Base-by-base conservation (phyloP, 2,113 vertebrate species). In the Axis porcinus region DNA sequence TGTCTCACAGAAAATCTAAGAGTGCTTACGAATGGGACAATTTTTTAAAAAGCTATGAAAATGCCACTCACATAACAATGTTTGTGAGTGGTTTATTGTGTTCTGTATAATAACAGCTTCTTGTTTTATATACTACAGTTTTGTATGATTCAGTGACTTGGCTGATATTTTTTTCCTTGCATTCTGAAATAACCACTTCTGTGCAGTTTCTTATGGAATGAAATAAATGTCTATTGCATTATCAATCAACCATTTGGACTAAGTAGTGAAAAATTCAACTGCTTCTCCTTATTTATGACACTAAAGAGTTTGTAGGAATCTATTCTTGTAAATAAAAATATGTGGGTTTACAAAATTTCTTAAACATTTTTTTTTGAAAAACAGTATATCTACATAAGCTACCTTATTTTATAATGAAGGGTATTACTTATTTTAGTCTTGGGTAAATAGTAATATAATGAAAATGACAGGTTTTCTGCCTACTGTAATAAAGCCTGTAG, bases 41-140 rank as follows among this genome's bases (percentile, higher is more conserved):
- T 52, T 96, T 95, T 97, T 97, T 40, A 64, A 95, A 95, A 96
- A 81, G 40, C 36, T 82, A 90, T 54, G 28, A 70, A 96, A 90
- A 81, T 89, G 33, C 36, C 90, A 89, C 79, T 86, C 28, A 94
- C 40, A 30, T 36, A 89, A 91, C 13, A 84, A 94, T 91, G 47
- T n/a, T 88, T 55, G 15, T 52, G 13, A 89, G 40, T 50, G 86
- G 52, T 86, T 86, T 70, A 74, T 74, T 96, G 54, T 79, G 30
- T 88, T 52, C 55, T 82, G 14, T n/a, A 47, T 3, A 79, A 40
- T 43, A 92, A 70, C 27, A 95, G 57, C 43, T 96, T 96, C 50
- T 94, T 95, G 55, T 60, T 92, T 91, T 62, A 55, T n/a, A 91
- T 30, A 86, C 11, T 78, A 28, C 2, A 83, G 43, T 97, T 97